Percentiles rank a stretch among this genome's conserved stretches.
Evolutionary conservation across 2,113 vertebrate species (phyloP).

Genomic region (Xiphorhynchus elegans): DNA sequence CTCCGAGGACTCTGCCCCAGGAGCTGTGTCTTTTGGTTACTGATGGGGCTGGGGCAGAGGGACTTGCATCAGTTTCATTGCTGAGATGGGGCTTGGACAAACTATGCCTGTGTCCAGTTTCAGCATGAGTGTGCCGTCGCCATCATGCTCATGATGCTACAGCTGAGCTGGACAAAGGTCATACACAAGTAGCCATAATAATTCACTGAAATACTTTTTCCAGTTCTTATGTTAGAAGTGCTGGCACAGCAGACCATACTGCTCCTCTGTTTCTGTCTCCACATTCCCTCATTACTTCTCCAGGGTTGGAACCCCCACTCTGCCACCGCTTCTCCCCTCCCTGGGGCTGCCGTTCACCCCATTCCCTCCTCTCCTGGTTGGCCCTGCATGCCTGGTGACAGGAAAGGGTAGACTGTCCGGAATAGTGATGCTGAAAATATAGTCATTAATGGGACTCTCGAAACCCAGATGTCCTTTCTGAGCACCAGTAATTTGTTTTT

Average conservation of each 20-base stretch:
- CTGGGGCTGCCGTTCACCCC: conserved; percentile 67
- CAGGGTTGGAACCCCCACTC: conserved; percentile 4
- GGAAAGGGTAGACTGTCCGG: conserved; percentile 78
- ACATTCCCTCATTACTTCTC: conserved; percentile 31
- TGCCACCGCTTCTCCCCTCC: conserved; percentile 14
- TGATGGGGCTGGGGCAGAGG: accelerated
- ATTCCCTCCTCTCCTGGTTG: conserved; percentile 44
- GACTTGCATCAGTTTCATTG: not conserved
- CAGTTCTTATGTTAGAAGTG: not conserved
- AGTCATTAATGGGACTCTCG: conserved; percentile 91
- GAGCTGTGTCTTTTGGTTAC: too few relatives aligned
- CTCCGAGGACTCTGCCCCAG: not conserved
- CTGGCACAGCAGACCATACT: conserved; percentile 64
- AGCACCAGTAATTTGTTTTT: conserved; percentile 99
- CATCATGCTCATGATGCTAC: not conserved
- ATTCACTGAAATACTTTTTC: not conserved
- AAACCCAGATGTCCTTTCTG: conserved; percentile 99
- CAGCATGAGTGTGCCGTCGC: not conserved
- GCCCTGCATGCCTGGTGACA: conserved; percentile 70
- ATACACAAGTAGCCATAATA: not conserved
- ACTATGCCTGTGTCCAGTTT: not conserved
- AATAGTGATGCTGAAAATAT: conserved; percentile 79
- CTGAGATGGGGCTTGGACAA: not conserved
- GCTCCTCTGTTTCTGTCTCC: conserved; percentile 29
- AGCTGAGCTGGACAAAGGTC: conserved; percentile 4